Percentiles rank a stretch among this genome's conserved stretches.
phyloP scores from a whole-genome alignment of 2,797 vertebrate genomes.

The Oryzias sinensis region DNA sequence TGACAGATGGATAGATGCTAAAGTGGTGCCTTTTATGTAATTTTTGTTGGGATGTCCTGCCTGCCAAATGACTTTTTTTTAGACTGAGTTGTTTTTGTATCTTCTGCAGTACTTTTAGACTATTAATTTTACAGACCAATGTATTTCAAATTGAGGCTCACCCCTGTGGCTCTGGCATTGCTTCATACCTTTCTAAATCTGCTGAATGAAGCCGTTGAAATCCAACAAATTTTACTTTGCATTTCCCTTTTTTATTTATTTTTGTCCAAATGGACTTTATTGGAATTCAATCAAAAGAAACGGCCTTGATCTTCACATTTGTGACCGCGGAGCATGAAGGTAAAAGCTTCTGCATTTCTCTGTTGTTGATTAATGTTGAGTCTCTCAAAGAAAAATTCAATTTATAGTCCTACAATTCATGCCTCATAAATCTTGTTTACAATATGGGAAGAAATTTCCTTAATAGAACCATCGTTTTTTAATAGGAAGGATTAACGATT shows the following conservation, averaged over 20 bases:
- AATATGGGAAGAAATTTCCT: slow-evolving; percentile 6
- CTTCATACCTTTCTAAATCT: slow-evolving; percentile 50
- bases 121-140: slow-evolving; percentile 37
- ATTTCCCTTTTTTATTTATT: slow-evolving; percentile 5
- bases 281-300: slow-evolving; percentile 48
- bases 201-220: slow-evolving; percentile 38
- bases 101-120: slow-evolving; percentile 16
- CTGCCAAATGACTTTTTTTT: slow-evolving; percentile 28
- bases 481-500: background rate
- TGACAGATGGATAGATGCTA: slow-evolving; percentile 41
- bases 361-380: slow-evolving; percentile 52
- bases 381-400: slow-evolving; percentile 30
- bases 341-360: slow-evolving; percentile 28
- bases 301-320: slow-evolving; percentile 27
- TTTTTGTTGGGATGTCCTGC: slow-evolving; percentile 22
- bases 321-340: slow-evolving; percentile 22
- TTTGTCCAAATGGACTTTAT: slow-evolving; percentile 11
- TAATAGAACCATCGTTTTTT: no score
- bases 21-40: slow-evolving; percentile 24
- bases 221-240: slow-evolving; percentile 41
- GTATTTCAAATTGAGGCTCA: slow-evolving; percentile 44
- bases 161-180: slow-evolving; percentile 45
- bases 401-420: slow-evolving; percentile 17
- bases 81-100: slow-evolving; percentile 12
- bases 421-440: slow-evolving; percentile 37